Base-by-base conservation (phyloP, 2,113 vertebrate genomes). In the Daubentonia madagascariensis region DNA sequence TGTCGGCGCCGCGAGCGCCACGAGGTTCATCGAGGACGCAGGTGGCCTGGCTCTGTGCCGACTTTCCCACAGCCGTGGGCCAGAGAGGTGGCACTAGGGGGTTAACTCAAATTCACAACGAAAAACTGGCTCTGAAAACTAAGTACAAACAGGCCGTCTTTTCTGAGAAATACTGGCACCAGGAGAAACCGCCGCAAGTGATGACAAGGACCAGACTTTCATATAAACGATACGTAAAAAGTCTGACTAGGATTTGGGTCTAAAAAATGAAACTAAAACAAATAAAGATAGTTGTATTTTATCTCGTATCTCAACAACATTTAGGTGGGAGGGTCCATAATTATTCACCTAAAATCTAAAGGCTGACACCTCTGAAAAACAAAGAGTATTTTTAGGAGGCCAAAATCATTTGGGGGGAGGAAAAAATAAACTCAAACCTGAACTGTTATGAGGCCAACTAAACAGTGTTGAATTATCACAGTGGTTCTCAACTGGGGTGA, bases 1-100 rank as follows among this genome's bases (percentile, higher is more conserved):
- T 5, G 0, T 4, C 8, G 8, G 14, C 12, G 11, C 12, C 3
- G 8, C 1, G 13, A 10, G 63, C 0, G 1, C 6, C 59, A 16
- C 0, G 1, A 0, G 2, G 25, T 35, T 1, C 20, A 12, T 2
- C 3, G 0, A 12, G 84, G 43, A 17, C 12, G 0, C 5, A 0
- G 10, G 18, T 6, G 45, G 48, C 57, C 20, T 4, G 22, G 30
- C 22, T 8, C 17, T 1, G 32, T 0, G 63, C 75, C 12, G 37
- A 16, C 1, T 28, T 10, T 4, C 35, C 18, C 37, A 32, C 23
- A 23, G 43, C 37, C 4, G 2, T 3, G 0, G 30, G 3, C 25
- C 6, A 35, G 48, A 79, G 37, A 43, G 11, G 4, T 4, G 28
- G 11, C 10, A 6, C 17, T 40, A 1, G 45, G 8, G 28, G 1